These are phyloP conservation scores for Reinhardtius hippoglossoides DNA, from an alignment of 2,113 vertebrate species.

Conservation along the genomic window DNA sequence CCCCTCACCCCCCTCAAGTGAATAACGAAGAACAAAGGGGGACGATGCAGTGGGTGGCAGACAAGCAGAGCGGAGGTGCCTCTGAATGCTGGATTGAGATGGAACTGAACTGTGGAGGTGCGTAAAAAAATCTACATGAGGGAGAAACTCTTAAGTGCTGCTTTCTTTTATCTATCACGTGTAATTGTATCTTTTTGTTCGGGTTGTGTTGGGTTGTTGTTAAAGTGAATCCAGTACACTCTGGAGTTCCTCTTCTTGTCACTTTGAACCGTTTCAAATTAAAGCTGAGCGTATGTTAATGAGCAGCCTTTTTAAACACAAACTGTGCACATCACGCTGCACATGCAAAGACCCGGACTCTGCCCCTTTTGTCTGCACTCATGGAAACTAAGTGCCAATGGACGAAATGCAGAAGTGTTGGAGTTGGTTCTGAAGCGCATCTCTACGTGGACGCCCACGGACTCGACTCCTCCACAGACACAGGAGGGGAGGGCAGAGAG, in stretches of 20 bases:
- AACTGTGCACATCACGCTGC: conserved; percentile 1
- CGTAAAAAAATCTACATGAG: conserved; percentile 24
- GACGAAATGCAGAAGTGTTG: conserved; percentile 40
- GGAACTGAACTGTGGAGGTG: conserved; percentile 17
- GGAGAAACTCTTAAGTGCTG: conserved; percentile 64
- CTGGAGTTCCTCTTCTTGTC: conserved; percentile 16
- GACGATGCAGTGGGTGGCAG: too few species aligned
- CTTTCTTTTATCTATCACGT: conserved; percentile 45
- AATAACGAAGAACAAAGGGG: conserved; percentile 36
- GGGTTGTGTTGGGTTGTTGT: conserved; percentile 18
- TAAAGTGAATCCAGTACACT: conserved; percentile 24
- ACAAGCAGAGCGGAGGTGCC: conserved; percentile 17
- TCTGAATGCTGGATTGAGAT: conserved; percentile 47
- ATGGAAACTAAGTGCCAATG: conserved; percentile 70
- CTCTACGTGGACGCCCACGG: conserved; percentile 7
- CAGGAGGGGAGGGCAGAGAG: conserved; percentile 7
- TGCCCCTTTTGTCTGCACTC: conserved; percentile 33
- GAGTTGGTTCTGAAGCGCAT: conserved; percentile 53
- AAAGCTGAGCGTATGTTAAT: neutral
- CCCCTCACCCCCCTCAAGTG: conserved; percentile 65
- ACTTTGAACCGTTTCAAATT: neutral
- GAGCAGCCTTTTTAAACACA: conserved; percentile 5
- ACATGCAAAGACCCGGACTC: conserved; percentile 28
- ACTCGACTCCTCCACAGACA: conserved; percentile 32
- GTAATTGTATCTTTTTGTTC: conserved; percentile 20